Percentiles rank a stretch among this genome's conserved stretches.
Conservation (phyloP, 2,797 vertebrate genomes). For the Remorina albescens region DNA sequence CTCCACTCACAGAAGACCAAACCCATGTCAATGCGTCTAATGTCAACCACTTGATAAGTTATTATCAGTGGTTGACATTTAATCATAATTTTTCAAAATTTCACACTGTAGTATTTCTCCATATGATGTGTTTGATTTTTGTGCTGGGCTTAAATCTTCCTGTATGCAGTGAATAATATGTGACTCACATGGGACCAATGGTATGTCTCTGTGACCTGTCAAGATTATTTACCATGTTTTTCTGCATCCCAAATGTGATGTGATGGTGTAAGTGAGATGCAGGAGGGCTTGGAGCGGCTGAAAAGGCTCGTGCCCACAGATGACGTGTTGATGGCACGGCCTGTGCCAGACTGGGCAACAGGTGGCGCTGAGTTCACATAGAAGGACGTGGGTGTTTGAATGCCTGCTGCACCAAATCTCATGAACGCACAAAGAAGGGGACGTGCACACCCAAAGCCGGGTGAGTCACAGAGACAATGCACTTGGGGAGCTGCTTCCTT, state of each 20-base stretch:
- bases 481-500: slow-evolving; percentile 46
- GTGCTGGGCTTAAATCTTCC: neutral
- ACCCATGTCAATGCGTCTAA: neutral
- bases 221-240: slow-evolving; percentile 25
- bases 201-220: slow-evolving; percentile 16
- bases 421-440: slow-evolving; percentile 39
- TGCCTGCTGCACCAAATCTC: slow-evolving; percentile 69
- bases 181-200: slow-evolving; percentile 7
- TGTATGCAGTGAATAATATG: neutral
- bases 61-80: no score
- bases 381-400: slow-evolving; percentile 81
- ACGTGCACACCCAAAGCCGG: slow-evolving; percentile 43
- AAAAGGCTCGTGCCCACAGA: slow-evolving; percentile 65
- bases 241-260: slow-evolving; percentile 40
- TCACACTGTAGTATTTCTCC: slow-evolving; percentile 10
- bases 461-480: slow-evolving; percentile 66
- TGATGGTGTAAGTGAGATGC: slow-evolving; percentile 52
- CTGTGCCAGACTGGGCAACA: slow-evolving; percentile 82
- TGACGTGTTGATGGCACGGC: slow-evolving; percentile 68
- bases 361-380: slow-evolving; percentile 84
- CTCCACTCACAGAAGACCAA: slow-evolving; percentile 37
- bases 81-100: slow-evolving; percentile 3
- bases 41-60: neutral
- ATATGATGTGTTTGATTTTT: slow-evolving; percentile 14
- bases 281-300: slow-evolving; percentile 32